Conservation (phyloP, 1,140 invertebrate species). For the Neodiprion pinetum region DNA sequence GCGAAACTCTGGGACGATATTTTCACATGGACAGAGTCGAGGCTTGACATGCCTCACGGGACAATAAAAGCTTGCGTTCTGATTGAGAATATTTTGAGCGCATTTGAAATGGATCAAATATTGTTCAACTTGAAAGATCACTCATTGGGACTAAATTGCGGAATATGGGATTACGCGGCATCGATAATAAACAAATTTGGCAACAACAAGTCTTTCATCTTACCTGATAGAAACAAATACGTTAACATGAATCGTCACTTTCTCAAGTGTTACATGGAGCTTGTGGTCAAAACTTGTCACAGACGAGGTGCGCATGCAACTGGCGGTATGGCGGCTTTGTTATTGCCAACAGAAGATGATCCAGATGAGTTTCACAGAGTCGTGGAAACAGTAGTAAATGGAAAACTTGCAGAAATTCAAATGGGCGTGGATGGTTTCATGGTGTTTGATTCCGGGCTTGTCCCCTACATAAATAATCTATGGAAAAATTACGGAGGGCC, state of each 20-base stretch:
- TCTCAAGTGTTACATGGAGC: slow-evolving; percentile 68
- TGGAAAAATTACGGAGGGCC: slow-evolving; percentile 37
- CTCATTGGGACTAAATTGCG: slow-evolving; percentile 76
- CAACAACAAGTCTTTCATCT: slow-evolving; percentile 61
- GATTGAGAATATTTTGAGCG: slow-evolving; percentile 75
- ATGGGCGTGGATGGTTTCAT: slow-evolving; percentile 75
- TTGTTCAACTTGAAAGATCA: slow-evolving; percentile 72
- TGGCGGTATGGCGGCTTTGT: slow-evolving; percentile 73
- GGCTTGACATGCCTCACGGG: slow-evolving; percentile 64
- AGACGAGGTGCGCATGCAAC: slow-evolving; percentile 69
- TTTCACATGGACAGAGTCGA: slow-evolving; percentile 71
- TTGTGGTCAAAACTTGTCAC: slow-evolving; percentile 71
- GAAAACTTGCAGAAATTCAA: slow-evolving; percentile 67
- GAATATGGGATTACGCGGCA: slow-evolving; percentile 79
- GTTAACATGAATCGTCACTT: slow-evolving; percentile 72
- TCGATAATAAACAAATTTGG: slow-evolving; percentile 76
- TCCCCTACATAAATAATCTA: slow-evolving; percentile 68
- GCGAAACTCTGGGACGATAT: slow-evolving; percentile 77
- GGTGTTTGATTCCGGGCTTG: slow-evolving; percentile 71
- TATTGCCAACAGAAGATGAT: slow-evolving; percentile 59
- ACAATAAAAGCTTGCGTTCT: slow-evolving; percentile 77
- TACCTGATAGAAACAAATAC: slow-evolving; percentile 75
- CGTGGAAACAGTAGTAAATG: slow-evolving; percentile 58
- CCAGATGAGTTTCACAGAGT: slow-evolving; percentile 44
- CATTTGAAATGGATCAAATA: slow-evolving; percentile 76